Evolutionary conservation across 2,113 vertebrate species (phyloP), one percentile per base, ranked within the genome.

Genomic region (Chlamydotis undulata): DNA sequence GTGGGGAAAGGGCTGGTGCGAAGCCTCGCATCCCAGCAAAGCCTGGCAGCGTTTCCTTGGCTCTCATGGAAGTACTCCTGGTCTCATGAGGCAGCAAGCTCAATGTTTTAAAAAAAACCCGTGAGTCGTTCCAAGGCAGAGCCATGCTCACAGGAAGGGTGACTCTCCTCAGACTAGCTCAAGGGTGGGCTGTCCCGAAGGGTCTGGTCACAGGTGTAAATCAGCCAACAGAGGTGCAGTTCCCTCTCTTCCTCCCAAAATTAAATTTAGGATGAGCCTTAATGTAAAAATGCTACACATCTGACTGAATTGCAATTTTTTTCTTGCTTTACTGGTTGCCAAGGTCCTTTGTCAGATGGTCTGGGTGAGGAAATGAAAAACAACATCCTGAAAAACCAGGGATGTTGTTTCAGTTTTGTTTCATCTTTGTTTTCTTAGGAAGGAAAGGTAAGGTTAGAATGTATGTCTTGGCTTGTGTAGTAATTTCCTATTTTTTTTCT

Each of bases 331-430:
- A 41, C 45, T 80, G 24, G 29, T 79, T 53, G 88, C 69, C 53
- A 60, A 76, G 28, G 31, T 49, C 45, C 35, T 90, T 77, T 69
- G 37, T 81, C 47, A 70, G 50, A 56, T 56, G 10, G 41, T 80
- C n/a, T 81, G 64, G 13, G 31, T 2, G 12, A 68, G 60, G 71
- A 94, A 83, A 83, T 63, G 68, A 74, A 86, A 83, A 33, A 9
- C 47, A 74, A 43, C 63, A 59, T 85, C 55, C 78, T 83, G 85
- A 83, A 73, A 80, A 90, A 39, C 0, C 1, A 14, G 47, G 29
- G 47, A 26, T 49, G 60, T 43, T 69, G 55, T 89, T 94, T 93
- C 64, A 52, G 55, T 88, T 94, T 94, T 90, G 70, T 53, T 91
- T 93, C 10, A 1, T 65, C 87, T 92, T 84, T 89, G 14, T 75